These are phyloP conservation scores for Pteria penguin DNA, from an alignment of 2,888 invertebrate genomes.

Conservation along the genomic window DNA sequence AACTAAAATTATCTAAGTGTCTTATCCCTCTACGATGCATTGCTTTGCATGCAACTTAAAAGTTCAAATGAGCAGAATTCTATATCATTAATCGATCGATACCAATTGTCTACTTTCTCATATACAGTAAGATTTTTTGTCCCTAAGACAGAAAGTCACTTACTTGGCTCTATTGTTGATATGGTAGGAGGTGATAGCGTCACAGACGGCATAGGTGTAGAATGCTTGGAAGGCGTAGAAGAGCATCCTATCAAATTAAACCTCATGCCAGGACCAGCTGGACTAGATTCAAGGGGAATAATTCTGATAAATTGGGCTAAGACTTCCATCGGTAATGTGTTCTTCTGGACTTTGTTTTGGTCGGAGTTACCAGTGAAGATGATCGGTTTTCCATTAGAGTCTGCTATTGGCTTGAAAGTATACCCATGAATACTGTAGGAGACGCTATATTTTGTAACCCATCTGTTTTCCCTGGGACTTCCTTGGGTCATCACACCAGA, in stretches of 20 bases:
- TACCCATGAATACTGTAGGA: slow-evolving; percentile 66
- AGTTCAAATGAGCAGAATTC: too few relatives aligned
- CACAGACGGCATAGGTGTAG: slow-evolving; percentile 33
- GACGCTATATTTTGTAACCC: slow-evolving; percentile 60
- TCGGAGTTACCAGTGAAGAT: slow-evolving; percentile 64
- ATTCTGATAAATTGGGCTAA: slow-evolving; percentile 63
- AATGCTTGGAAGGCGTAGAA: slow-evolving; percentile 31
- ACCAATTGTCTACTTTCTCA: too few relatives aligned
- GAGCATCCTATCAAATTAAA: slow-evolving; percentile 68
- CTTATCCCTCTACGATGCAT: too few relatives aligned
- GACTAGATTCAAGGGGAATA: slow-evolving; percentile 52
- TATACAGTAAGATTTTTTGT: too few relatives aligned
- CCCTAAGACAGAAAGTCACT: not conserved
- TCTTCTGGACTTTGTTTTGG: slow-evolving; percentile 56
- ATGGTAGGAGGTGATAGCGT: slow-evolving; percentile 33
- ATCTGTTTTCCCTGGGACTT: slow-evolving; percentile 58
- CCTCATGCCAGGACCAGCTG: slow-evolving; percentile 62
- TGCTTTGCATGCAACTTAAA: too few relatives aligned
- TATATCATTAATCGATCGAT: too few relatives aligned
- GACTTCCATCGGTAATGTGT: slow-evolving; percentile 60
- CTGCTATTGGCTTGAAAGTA: slow-evolving; percentile 55
- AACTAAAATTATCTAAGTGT: too few relatives aligned
- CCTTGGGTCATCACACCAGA: slow-evolving; percentile 70
- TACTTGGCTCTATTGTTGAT: slow-evolving; percentile 38
- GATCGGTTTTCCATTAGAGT: slow-evolving; percentile 45